Evolutionary conservation across 2,113 vertebrate genomes (phyloP), one percentile per base, ranked within the genome.

Genomic region (Oncorhynchus masou): DNA sequence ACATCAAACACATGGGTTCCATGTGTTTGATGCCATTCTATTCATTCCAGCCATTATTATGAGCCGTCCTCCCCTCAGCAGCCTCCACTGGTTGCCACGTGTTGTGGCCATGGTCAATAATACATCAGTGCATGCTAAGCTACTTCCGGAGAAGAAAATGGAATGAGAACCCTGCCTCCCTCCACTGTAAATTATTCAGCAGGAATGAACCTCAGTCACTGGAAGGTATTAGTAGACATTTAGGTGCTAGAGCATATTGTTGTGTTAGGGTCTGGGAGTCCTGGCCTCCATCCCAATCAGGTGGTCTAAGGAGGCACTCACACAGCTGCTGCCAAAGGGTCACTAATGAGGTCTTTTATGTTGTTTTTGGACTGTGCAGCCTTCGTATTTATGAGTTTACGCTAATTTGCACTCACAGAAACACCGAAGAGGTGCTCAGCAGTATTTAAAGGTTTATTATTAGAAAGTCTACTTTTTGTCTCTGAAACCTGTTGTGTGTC

Each of bases 101-200:
- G 59, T 83, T 83, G 78, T 80, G 83, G 84, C 75, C 65, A 62
- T 22, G 71, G 62, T 93, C 87, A 88, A 92, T 93, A 93, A 93
- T 94, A 91, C 79, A 94, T 92, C 90, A 90, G 80, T 83, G 86
- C 84, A 90, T 89, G 92, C 89, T 83, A 88, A 90, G 85, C 82
- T 87, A 87, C 90, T 89, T 88, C 88, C 87, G 87, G 86, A 79
- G 86, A 85, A 85, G 89, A 88, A 91, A 93, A 90, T 90, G 84
- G 86, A 88, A 85, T 59, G 85, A 81, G 84, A 83, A 79, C 85
- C 84, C 88, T 86, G 88, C 81, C 88, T 86, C 78, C 84, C 85
- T 89, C 76, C 74, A 60, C 54, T 75, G 86, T 94, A 91, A 94
- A 94, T 93, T 93, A 92, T 94, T 87, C 86, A 94, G 80, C 83